Conservation (phyloP, 2,797 vertebrate genomes). For the Limnodromus scolopaceus region DNA sequence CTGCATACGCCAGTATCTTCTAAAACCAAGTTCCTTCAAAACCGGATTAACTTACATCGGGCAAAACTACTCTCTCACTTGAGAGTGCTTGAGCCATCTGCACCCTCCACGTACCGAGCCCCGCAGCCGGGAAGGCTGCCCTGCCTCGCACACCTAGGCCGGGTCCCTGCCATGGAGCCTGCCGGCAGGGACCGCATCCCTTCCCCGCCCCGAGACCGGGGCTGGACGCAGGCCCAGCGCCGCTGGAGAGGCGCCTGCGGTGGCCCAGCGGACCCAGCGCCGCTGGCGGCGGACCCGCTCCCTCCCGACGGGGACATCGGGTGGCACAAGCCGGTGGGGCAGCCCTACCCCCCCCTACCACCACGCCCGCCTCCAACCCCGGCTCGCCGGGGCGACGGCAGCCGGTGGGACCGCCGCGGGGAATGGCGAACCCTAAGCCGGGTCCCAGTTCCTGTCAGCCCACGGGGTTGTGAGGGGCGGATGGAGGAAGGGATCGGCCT, state of each 20-base stretch:
- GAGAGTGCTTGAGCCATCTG: accelerated
- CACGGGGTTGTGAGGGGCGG: accelerated
- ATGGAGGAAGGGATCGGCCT: accelerated
- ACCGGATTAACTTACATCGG: accelerated
- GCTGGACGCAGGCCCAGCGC: background rate
- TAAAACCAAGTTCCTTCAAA: background rate
- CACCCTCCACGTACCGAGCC: accelerated
- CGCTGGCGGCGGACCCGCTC: background rate
- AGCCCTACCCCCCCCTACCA: background rate
- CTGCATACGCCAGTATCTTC: accelerated
- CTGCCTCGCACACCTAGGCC: background rate
- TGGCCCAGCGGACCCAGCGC: background rate
- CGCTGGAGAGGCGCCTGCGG: background rate
- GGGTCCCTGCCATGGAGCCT: background rate
- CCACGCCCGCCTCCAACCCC: background rate
- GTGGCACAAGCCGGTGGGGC: too few species aligned
- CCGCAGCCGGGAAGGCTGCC: background rate
- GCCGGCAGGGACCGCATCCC: background rate
- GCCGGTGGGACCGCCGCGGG: too few species aligned
- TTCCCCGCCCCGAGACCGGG: background rate
- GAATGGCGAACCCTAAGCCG: background rate
- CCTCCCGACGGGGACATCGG: background rate
- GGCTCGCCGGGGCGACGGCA: too few species aligned
- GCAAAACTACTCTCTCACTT: background rate
- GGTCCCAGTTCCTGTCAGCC: background rate